Evolutionary conservation across 2,113 vertebrate species (phyloP).

Genomic region (Muntiacus reevesi): DNA sequence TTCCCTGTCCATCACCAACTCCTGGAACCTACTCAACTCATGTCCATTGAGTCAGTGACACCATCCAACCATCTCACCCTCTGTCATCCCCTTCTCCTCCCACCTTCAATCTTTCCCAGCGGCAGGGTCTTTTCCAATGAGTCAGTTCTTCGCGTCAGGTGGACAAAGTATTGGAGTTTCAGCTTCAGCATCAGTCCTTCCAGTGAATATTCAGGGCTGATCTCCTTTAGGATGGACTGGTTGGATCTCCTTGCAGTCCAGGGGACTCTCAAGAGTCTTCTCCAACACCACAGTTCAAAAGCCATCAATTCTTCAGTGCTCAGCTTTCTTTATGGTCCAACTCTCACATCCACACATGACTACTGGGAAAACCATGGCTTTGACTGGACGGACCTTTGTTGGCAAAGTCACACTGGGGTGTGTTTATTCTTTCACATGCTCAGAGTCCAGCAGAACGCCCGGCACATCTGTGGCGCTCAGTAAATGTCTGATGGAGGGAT

Average conservation of each 20-base stretch:
- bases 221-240: background rate
- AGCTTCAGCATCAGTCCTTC: background rate
- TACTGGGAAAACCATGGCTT: background rate
- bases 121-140: background rate
- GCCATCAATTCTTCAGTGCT: accelerated
- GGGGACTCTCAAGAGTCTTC: background rate
- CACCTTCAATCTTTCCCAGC: background rate
- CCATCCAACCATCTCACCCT: background rate
- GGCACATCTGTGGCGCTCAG: accelerated
- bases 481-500: background rate
- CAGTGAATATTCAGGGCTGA: background rate
- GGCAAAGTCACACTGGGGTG: background rate
- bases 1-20: background rate
- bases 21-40: background rate
- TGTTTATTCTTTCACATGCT: background rate
- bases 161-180: background rate
- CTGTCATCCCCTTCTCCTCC: background rate
- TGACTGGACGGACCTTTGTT: background rate
- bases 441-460: background rate
- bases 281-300: background rate
- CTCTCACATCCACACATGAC: background rate
- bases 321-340: background rate
- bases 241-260: background rate
- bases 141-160: background rate
- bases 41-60: background rate